These are phyloP conservation scores for Crematogaster levior DNA, from an alignment of 2,888 invertebrate genomes.

Conservation along the genomic window DNA sequence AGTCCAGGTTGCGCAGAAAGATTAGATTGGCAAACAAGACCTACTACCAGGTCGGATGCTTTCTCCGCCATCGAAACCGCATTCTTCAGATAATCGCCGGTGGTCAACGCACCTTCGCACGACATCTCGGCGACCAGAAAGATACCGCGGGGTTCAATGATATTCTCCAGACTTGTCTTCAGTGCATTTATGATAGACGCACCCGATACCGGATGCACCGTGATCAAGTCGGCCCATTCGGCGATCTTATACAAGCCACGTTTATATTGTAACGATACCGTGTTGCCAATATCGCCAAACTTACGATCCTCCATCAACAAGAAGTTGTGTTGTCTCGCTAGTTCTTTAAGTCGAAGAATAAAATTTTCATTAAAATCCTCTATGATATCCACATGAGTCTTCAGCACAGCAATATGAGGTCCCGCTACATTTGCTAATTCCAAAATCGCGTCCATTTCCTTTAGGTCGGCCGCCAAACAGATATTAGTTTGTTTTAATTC, in stretches of 20 bases:
- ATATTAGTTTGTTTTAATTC: slow-evolving; percentile 94
- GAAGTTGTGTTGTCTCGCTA: slow-evolving; percentile 93
- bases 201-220: slow-evolving; percentile 96
- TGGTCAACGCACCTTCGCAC: slow-evolving; percentile 89
- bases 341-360: slow-evolving; percentile 87
- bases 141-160: slow-evolving; percentile 88
- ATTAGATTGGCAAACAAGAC: slow-evolving; percentile 95
- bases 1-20: slow-evolving; percentile 91
- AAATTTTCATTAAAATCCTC: slow-evolving; percentile 92
- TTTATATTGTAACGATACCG: slow-evolving; percentile 93
- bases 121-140: slow-evolving; percentile 97
- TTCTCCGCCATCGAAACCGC: slow-evolving; percentile 91
- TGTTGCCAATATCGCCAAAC: slow-evolving; percentile 98
- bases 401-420: slow-evolving; percentile 94
- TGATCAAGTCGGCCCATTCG: slow-evolving; percentile 97
- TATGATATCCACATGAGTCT: slow-evolving; percentile 96
- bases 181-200: slow-evolving; percentile 88
- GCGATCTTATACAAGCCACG: slow-evolving; percentile 92
- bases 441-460: slow-evolving; percentile 90
- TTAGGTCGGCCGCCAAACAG: slow-evolving; percentile 96
- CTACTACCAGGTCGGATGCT: slow-evolving; percentile 91
- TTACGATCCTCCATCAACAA: slow-evolving; percentile 98
- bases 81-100: slow-evolving; percentile 89
- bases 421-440: slow-evolving; percentile 92
- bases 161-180: slow-evolving; percentile 83